Evolutionary conservation across 2,113 vertebrate species (phyloP).

Genomic region (Pelecanus crispus): DNA sequence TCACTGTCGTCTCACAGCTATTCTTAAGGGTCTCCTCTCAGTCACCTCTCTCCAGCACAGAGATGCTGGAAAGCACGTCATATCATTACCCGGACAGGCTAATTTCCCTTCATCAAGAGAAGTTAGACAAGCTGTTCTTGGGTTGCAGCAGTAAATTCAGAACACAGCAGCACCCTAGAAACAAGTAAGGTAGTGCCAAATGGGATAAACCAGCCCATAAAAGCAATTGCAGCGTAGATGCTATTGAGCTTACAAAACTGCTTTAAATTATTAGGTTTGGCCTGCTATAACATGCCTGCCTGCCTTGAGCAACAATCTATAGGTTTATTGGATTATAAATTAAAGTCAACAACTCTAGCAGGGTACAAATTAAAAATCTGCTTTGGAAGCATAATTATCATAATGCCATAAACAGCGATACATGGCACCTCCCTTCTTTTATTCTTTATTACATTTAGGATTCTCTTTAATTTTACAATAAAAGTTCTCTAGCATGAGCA

Average conservation of each 20-base stretch:
- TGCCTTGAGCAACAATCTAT: neutral
- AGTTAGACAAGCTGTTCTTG: neutral
- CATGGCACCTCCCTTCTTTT: neutral
- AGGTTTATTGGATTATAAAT: constrained; percentile 4
- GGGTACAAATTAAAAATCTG: neutral
- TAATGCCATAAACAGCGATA: neutral
- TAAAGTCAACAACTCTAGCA: neutral
- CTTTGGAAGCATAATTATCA: neutral
- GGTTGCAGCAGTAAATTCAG: neutral
- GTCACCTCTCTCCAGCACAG: neutral
- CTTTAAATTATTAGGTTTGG: neutral
- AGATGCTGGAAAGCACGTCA: neutral
- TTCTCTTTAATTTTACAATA: neutral
- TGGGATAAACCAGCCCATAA: neutral
- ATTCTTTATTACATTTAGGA: neutral
- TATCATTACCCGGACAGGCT: neutral
- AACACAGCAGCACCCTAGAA: neutral
- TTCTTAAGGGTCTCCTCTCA: neutral
- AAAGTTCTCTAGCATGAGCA: neutral
- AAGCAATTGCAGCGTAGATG: neutral
- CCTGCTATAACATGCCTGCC: neutral
- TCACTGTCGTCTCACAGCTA: neutral
- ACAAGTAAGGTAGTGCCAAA: neutral
- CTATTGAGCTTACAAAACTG: neutral
- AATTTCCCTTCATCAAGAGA: neutral